Conservation (phyloP, 2,888 invertebrate species). For the Temnothorax rugatulus region DNA sequence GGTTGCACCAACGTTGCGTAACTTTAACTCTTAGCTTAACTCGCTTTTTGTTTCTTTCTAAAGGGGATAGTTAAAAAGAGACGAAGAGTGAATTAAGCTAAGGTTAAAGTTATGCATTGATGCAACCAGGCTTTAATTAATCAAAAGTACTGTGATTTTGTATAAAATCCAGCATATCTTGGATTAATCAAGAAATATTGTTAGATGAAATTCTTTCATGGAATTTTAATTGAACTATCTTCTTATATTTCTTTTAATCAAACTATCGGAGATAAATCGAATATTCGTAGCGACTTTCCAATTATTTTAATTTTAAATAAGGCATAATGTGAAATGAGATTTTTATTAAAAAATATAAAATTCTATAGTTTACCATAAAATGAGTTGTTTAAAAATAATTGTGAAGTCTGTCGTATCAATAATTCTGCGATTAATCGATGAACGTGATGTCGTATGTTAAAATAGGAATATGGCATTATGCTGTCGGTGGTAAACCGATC, state of each 20-base stretch:
- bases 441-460: slow-evolving; percentile 16
- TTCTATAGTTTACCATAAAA: background rate
- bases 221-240: background rate
- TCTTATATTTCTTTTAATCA: too few relatives aligned
- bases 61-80: too few relatives aligned
- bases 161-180: too few relatives aligned
- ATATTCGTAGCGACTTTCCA: background rate
- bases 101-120: too few relatives aligned
- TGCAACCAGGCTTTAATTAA: too few relatives aligned
- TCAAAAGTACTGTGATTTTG: too few relatives aligned
- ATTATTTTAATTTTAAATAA: background rate
- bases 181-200: background rate
- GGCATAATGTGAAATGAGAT: background rate
- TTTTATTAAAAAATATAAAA: background rate
- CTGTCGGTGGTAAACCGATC: slow-evolving; percentile 40
- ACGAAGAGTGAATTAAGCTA: too few relatives aligned
- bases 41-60: too few relatives aligned
- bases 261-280: background rate
- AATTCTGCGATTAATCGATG: slow-evolving; percentile 7
- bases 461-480: slow-evolving; percentile 16
- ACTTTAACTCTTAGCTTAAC: too few relatives aligned
- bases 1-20: too few relatives aligned
- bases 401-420: background rate
- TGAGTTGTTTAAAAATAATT: background rate
- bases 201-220: background rate